Evolutionary conservation across 2,113 vertebrate genomes (phyloP), one percentile per base, ranked within the genome.

Genomic region (Petrocephalus microphthalmus): DNA sequence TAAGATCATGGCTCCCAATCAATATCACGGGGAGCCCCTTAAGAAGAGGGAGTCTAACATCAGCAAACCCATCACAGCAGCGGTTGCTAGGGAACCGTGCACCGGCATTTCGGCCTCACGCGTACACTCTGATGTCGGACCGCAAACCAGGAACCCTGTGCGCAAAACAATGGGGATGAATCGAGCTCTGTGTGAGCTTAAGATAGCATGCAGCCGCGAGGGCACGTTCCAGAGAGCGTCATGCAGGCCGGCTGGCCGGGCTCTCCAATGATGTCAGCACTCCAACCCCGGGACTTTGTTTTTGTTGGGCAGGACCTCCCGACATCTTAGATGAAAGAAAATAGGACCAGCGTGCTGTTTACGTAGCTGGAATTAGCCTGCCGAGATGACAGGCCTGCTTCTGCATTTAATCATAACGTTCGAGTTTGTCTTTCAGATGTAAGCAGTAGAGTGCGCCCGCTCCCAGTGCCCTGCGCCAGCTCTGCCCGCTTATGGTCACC

Each of bases 1-100:
- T 93, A 94, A 83, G 94, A 93, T 94, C 92, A 93, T 89, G 89
- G 92, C 90, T 93, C 91, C 67, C 85, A 19, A 95, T 94, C 92
- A 90, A 94, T 95, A 92, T 17, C 87, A 85, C 85, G 88, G 87
- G 90, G 8, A 86, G 22, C 5, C 51, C 51, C 47, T 84, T 5
- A 84, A 89, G 91, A 90, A 89, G 90, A 88, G 81, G 82, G 71
- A 22, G 88, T 71, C 74, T 87, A 37, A 78, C 90, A 89, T 90
- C 64, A 87, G 85, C 83, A 84, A 67, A 88, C 89, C 88, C 88
- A 83, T 90, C 19, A 81, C 91, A 88, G 91, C 86, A 89, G 90
- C 90, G 84, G 78, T 88, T 90, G 91, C 90, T 90, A 89, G 91
- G 91, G 90, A 93, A 88, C 82, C 11, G n/a, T 25, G 89, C 91